These are phyloP conservation scores for Mellivora capensis DNA, from an alignment of 2,113 vertebrate species.

Conservation along the genomic window DNA sequence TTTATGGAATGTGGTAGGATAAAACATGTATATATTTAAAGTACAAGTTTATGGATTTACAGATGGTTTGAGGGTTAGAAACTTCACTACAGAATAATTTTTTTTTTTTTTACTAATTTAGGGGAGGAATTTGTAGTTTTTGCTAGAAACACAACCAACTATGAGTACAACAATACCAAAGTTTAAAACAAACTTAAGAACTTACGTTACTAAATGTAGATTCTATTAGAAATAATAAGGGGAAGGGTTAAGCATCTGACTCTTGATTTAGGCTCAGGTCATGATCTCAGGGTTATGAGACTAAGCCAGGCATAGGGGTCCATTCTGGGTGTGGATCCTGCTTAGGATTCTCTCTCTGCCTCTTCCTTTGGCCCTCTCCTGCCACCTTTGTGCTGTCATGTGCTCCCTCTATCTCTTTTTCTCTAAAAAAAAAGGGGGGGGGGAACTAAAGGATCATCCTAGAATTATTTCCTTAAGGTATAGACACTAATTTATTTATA, in stretches of 20 bases:
- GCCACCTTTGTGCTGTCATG: accelerated
- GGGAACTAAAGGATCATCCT: neutral
- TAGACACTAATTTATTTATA: neutral
- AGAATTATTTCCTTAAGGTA: neutral
- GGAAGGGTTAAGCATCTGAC: too few relatives aligned
- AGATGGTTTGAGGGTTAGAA: neutral
- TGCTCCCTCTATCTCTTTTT: neutral
- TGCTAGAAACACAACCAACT: neutral
- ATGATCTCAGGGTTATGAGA: neutral
- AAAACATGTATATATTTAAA: neutral
- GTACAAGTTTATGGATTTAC: neutral
- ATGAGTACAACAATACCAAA: neutral
- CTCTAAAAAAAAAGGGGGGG: neutral
- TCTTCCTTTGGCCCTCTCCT: neutral
- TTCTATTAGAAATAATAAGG: neutral
- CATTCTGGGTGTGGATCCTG: neutral
- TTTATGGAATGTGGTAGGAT: neutral
- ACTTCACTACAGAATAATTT: neutral
- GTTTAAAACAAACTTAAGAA: neutral
- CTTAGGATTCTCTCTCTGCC: neutral
- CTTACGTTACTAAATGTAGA: neutral
- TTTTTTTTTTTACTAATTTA: neutral
- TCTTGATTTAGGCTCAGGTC: neutral
- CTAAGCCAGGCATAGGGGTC: neutral
- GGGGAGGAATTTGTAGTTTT: conserved; percentile 15